Base-by-base conservation (phyloP, 2,113 vertebrate genomes). In the Desmodus rotundus region DNA sequence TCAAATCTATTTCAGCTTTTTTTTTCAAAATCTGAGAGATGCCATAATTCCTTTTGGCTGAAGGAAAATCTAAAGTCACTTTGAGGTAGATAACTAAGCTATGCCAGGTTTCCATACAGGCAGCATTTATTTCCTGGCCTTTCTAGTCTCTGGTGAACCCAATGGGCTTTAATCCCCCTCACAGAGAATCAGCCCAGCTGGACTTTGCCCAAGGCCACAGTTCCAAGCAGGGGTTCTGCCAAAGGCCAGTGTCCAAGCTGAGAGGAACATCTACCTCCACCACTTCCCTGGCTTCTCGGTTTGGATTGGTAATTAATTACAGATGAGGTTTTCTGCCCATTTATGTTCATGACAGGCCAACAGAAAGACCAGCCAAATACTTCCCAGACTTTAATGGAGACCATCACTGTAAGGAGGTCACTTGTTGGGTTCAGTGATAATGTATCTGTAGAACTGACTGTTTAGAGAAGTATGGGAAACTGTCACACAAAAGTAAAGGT, bases 11-110 rank as follows among this genome's bases (percentile, higher is more conserved):
- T 94, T 92, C 80, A 28, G 56, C 3, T 50, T 52, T 76, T 56
- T 65, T 63, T 33, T 19, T 20, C 19, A 82, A 89, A 85, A 67
- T 77, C 33, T 94, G 14, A 90, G 36, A 47, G 54, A 92, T 87
- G 31, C 20, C 54, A 92, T 92, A 68, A 90, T 90, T 89, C 36
- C 36, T 92, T 95, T 90, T 92, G 43, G 50, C 65, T 92, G 47
- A 84, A 95, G 81, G 56, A 87, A 96, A 93, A 95, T 94, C n/a
- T 92, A 54, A 96, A 92, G 70, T 95, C 87, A 94, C 65, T 85
- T 91, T 50, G 87, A 94, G 52, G 52, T 91, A 3, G 45, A 74
- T 96, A 86, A 58, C 31, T 91, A 93, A 95, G 36, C 47, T 43
- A 45, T 63, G 68, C 82, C 89, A 95, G 50, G 81, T 93, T 96